These are phyloP conservation scores for Ceratina australensis DNA, from an alignment of 1,140 invertebrate species.

Conservation along the genomic window DNA sequence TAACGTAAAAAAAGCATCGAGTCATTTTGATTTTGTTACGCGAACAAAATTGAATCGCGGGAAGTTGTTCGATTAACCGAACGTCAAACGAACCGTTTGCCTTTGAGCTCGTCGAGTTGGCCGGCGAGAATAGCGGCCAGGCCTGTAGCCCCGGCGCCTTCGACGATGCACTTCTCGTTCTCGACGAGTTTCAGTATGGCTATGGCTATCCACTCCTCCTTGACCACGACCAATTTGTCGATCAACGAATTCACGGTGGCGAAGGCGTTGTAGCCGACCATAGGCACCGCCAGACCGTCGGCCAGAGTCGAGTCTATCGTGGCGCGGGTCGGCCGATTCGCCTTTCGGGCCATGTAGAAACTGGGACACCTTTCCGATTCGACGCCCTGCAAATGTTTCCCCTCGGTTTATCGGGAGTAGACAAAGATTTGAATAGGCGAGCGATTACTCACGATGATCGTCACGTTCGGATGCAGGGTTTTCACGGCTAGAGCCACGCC, in stretches of 20 bases:
- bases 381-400: slow-evolving; percentile 85
- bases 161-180: slow-evolving; percentile 95
- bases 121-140: slow-evolving; percentile 93
- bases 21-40: too few species aligned
- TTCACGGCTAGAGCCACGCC: slow-evolving; percentile 93
- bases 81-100: slow-evolving; percentile 85
- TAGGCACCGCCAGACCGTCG: slow-evolving; percentile 94
- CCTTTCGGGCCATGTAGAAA: slow-evolving; percentile 87
- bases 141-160: slow-evolving; percentile 93
- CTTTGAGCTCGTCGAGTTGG: slow-evolving; percentile 89
- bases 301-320: slow-evolving; percentile 89
- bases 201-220: slow-evolving; percentile 93
- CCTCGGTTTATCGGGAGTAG: not conserved
- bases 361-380: slow-evolving; percentile 94
- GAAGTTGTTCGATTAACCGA: not conserved
- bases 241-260: slow-evolving; percentile 87
- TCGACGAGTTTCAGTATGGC: slow-evolving; percentile 93
- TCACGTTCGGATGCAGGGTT: slow-evolving; percentile 88
- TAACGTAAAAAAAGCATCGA: too few species aligned
- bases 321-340: slow-evolving; percentile 85
- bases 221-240: slow-evolving; percentile 92
- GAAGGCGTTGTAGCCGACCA: slow-evolving; percentile 93
- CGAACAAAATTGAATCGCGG: not conserved
- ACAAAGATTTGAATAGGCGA: not conserved
- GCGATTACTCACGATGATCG: slow-evolving; percentile 83